These are phyloP conservation scores for Thecocarcelia acutangulata DNA, from an alignment of 2,888 invertebrate species.

Conservation along the genomic window DNA sequence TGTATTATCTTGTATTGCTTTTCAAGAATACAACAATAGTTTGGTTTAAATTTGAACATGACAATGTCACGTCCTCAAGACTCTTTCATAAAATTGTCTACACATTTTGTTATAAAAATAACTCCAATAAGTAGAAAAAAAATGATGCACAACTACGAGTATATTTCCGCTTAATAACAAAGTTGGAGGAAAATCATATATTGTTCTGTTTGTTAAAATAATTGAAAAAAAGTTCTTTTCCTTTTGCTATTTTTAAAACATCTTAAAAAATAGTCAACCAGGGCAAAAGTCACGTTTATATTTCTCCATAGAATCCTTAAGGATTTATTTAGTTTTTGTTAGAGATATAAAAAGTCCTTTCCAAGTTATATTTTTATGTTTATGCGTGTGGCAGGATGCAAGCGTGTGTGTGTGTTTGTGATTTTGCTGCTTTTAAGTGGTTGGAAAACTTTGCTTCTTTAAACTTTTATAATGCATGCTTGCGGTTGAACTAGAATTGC, in stretches of 20 bases:
- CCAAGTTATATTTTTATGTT: conserved; percentile 20
- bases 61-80: conserved; percentile 46
- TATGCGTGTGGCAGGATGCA: not conserved
- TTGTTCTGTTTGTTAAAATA: conserved; percentile 41
- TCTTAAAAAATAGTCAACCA: conserved; percentile 41
- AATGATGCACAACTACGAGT: conserved; percentile 7
- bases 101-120: conserved; percentile 37
- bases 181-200: conserved; percentile 39
- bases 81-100: conserved; percentile 35
- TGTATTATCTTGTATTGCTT: not conserved
- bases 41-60: conserved; percentile 24
- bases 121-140: conserved; percentile 4
- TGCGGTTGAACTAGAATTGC: conserved; percentile 39
- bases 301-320: conserved; percentile 41
- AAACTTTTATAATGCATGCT: conserved; percentile 39
- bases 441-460: conserved; percentile 42
- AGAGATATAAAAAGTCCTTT: conserved; percentile 6
- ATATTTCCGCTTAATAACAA: conserved; percentile 58
- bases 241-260: not conserved
- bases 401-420: not conserved
- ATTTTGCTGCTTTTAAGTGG: conserved; percentile 41
- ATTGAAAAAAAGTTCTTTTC: conserved; percentile 25
- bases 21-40: conserved; percentile 15
- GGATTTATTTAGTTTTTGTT: conserved; percentile 45
- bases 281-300: conserved; percentile 66